Percentiles rank a stretch among this genome's conserved stretches.
phyloP scores from a whole-genome alignment of 1,140 invertebrate species.

The Acromyrmex echinatior region DNA sequence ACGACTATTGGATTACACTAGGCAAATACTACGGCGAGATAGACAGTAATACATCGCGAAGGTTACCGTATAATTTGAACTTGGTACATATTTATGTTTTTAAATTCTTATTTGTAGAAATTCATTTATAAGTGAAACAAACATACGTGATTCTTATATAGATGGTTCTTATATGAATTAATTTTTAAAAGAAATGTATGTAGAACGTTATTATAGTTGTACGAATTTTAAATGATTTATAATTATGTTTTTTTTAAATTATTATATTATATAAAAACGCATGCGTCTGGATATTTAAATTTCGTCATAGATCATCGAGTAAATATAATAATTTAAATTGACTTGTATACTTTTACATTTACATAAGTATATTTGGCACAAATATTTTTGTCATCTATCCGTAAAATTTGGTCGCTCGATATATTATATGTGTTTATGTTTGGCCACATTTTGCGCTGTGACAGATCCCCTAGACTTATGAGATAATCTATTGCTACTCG shows the following conservation, averaged over 20 bases:
- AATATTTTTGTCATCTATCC: background rate
- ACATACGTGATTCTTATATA: background rate
- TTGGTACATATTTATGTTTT: background rate
- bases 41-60: too few relatives aligned
- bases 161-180: background rate
- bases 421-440: slow-evolving; percentile 5
- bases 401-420: background rate
- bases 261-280: background rate
- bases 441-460: slow-evolving; percentile 12
- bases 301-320: background rate
- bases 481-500: slow-evolving; percentile 42
- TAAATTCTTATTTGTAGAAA: background rate
- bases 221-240: background rate
- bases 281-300: background rate
- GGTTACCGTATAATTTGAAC: background rate
- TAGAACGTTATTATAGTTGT: background rate
- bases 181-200: background rate
- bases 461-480: background rate
- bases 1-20: slow-evolving; percentile 25
- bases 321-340: background rate
- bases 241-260: background rate
- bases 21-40: background rate
- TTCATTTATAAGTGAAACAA: background rate
- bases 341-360: background rate
- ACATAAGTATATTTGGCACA: background rate